Evolutionary conservation across 2,113 vertebrate species (phyloP).

Genomic region (Plectropomus leopardus): DNA sequence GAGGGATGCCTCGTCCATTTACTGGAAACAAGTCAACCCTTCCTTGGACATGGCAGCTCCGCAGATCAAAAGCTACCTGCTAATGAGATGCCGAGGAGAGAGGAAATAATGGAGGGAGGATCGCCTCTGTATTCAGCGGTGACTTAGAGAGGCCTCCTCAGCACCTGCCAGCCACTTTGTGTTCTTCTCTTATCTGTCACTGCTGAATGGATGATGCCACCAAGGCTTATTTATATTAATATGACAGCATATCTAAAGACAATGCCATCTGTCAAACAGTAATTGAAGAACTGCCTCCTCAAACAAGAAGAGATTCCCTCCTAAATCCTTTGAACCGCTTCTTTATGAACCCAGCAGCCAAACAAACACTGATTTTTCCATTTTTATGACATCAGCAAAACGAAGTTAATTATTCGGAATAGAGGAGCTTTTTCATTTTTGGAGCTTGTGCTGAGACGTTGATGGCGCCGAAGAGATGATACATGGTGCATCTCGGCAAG

Average conservation of each 20-base stretch:
- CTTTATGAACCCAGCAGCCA: slow-evolving; percentile 69
- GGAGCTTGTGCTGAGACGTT: slow-evolving; percentile 57
- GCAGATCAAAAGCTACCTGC: slow-evolving; percentile 56
- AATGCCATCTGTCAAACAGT: slow-evolving; percentile 81
- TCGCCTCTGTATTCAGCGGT: slow-evolving; percentile 24
- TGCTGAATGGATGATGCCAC: slow-evolving; percentile 64
- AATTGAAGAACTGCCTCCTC: slow-evolving; percentile 71
- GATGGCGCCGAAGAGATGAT: slow-evolving; percentile 71
- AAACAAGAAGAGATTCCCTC: slow-evolving; percentile 65
- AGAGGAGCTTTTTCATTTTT: slow-evolving; percentile 62
- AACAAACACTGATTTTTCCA: slow-evolving; percentile 74
- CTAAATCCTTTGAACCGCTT: slow-evolving; percentile 72
- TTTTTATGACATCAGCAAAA: slow-evolving; percentile 83
- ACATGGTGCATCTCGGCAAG: slow-evolving; percentile 70
- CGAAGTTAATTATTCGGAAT: slow-evolving; percentile 77
- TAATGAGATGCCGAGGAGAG: slow-evolving; percentile 53
- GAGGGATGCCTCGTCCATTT: slow-evolving; percentile 23
- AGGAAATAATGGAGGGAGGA: slow-evolving; percentile 14
- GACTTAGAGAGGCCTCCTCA: slow-evolving; percentile 42
- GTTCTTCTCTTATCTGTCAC: slow-evolving; percentile 67
- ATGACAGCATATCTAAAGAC: slow-evolving; percentile 77
- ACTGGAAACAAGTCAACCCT: slow-evolving; percentile 27
- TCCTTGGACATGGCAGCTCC: slow-evolving; percentile 40
- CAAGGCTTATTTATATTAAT: slow-evolving; percentile 67
- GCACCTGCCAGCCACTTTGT: slow-evolving; percentile 60